Base-by-base conservation (phyloP, 2,113 vertebrate species). In the Murina feae region DNA sequence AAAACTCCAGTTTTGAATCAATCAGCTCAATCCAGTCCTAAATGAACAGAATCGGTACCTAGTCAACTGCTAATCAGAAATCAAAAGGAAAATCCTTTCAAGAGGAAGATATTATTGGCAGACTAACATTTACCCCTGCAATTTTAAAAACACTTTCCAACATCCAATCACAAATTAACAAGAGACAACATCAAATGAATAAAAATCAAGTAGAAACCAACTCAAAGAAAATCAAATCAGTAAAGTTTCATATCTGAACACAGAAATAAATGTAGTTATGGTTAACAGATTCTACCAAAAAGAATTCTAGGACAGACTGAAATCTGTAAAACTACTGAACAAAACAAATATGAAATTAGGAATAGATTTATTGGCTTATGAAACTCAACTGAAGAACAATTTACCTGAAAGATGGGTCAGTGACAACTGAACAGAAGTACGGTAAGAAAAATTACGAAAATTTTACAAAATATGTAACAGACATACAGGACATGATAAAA, bases 341-440 rank as follows among this genome's bases (percentile, higher is more conserved):
- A 74, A 78, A 79, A 81, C 18, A 66, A 93, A 87, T 47, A 90
- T 87, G 51, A 88, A 87, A 87, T 69, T 76, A 90, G 44, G 6
- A 83, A 65, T 6, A 78, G 44, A 75, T 69, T 74, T 68, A 69
- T 18, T 23, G 69, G 9, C 6, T 63, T 81, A 74, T 51, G 25
- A 83, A 87, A 87, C n/a, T 65, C 51, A 82, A 12, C 4, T 71
- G 47, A 76, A 76, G 37, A 4, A 75, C 1, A 35, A 63, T n/a
- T 76, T 32, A 71, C 53, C 17, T 58, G 21, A 75, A 35, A 71
- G 35, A 23, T 4, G 55, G 28, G 20, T 53, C 18, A 82, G 1
- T 39, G 16, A 83, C 25, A 90, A 78, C 14, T 75, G 30, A 35
- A 69, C 1, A 51, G 17, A 51, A 76, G 28, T 18, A 71, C 1